Base-by-base conservation (phyloP, 2,888 invertebrate species). In the Coronaproctus castanopsis region DNA sequence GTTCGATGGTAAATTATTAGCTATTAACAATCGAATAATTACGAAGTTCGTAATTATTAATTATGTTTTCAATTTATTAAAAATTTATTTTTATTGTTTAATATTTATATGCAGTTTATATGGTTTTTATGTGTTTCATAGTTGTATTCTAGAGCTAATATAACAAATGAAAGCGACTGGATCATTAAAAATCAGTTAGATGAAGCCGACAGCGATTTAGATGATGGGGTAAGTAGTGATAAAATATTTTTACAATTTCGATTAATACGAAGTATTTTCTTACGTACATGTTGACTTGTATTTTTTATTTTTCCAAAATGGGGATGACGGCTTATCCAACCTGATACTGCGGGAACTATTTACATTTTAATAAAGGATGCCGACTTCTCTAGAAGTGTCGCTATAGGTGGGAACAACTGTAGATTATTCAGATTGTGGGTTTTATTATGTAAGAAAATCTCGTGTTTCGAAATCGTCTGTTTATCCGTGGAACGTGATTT, bases 101-200 rank as follows among this genome's bases (percentile, higher is more conserved):
- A 10, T 21, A 52, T 19, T 19, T 8, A 21, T 19, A n/a, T 52
- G 3, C 1, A 10, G n/a, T 54, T 19, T n/a, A 20, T 59, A 20
- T 22, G 20, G 14, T 21, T 51, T 54, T 52, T 24, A 54, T 54
- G n/a, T 57, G 61, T 14, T 50, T 58, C n/a, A n/a, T 65, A 66
- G 63, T 62, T 63, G 56, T 71, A 73, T 66, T 70, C 71, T 53
- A 76, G 77, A 74, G 75, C 75, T 18, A 77, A 78, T 65, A 75
- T 79, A 64, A 79, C 80, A 36, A 77, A 73, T 64, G 73, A 75
- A 56, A 72, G 77, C 19, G 79, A 78, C 69, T 77, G 77, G 74
- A 65, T 66, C 57, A 69, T 73, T 62, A 69, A 67, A 63, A 70
- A 73, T 62, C 70, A 74, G 63, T 72, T 78, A 48, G 75, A 77